Evolutionary conservation across 1,140 invertebrate genomes (phyloP), one percentile per base, ranked within the genome.

Genomic region (Choristoneura fumiferana): DNA sequence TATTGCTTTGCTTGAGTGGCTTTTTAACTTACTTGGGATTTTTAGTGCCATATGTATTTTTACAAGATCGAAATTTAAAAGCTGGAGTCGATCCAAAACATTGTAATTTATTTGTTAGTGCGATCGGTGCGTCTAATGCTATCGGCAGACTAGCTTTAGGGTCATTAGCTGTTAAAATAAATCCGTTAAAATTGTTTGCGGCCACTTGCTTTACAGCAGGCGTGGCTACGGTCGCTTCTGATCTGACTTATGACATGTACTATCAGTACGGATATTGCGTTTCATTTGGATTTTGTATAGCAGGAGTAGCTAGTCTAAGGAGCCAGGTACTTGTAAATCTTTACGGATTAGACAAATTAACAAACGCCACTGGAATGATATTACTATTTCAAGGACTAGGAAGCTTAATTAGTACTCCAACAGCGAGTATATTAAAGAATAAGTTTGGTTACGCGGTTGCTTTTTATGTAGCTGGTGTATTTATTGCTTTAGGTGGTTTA

Each of bases 331-430:
- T 88, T 45, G 83, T 88, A 34, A 70, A 75, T 34, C 63, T 86
- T 29, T 88, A 81, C 57, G 83, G 85, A 1, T 68, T 88, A 64
- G 83, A 88, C 40, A 85, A 81, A 63, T 76, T 88, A 66, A 88
- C 85, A 39, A 88, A 86, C 69, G 83, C 77, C 12, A 86, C 81
- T 12, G 85, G 85, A 6, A 76, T 86, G 35, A 60, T 86, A 54
- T 67, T 88, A 60, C 55, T 86, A 61, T 88, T 88, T 75, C 78
- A 83, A 76, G 85, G 85, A 15, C 10, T 82, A 55, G 85, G 81
- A 29, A 78, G 73, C 60, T 73, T 86, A 70, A 36, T 88, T 29
- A 81, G 85, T 54, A 79, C 85, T n/a, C 85, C 83, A 12, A 12
- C 78, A 17, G 81, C 83, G 34, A 73, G 79, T 33, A 17, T 78